Evolutionary conservation across 2,113 vertebrate species (phyloP), one percentile per base, ranked within the genome.

Genomic region (Petromus typicus): DNA sequence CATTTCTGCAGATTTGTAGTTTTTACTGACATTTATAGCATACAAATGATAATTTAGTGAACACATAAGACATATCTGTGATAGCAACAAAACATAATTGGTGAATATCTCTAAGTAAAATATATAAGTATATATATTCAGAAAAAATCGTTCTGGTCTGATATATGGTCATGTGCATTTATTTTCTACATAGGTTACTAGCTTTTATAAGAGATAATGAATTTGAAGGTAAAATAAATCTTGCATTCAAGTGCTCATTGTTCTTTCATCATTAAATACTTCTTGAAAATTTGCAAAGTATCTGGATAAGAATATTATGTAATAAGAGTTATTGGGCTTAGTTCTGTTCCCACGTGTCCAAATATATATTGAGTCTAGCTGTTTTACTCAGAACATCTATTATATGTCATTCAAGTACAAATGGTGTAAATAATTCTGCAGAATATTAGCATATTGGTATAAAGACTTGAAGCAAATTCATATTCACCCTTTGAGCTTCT

Each of bases 1-100:
- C 75, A 17, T 57, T 86, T 98, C 37, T 97, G 43, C 43, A 76
- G 97, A 96, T 96, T 94, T 97, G 94, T 94, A 85, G 43, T 66
- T 93, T 67, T 93, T 54, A 82, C 81, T 95, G 34, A 93, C 94
- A 3, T 25, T 18, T 14, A 95, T 73, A 96, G 96, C 90, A 98
- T 96, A 97, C 51, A 93, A 76, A 66, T 86, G 96, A 80, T 64
- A 91, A 94, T 45, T 71, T 86, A 93, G 45, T 40, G 20, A 63
- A 75, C 10, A 40, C 4, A 85, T 61, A 23, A 89, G 30, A 93
- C 18, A 71, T 51, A 11, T 82, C 45, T 90, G 95, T 27, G 90
- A 48, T 40, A 86, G 48, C 4, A 91, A 43, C 45, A 30, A 34
- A 79, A 34, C 89, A 84, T 48, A 78, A 63, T 87, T 93, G 85